These are phyloP conservation scores for Lepus americanus DNA, from an alignment of 2,113 vertebrate species.

Conservation along the genomic window DNA sequence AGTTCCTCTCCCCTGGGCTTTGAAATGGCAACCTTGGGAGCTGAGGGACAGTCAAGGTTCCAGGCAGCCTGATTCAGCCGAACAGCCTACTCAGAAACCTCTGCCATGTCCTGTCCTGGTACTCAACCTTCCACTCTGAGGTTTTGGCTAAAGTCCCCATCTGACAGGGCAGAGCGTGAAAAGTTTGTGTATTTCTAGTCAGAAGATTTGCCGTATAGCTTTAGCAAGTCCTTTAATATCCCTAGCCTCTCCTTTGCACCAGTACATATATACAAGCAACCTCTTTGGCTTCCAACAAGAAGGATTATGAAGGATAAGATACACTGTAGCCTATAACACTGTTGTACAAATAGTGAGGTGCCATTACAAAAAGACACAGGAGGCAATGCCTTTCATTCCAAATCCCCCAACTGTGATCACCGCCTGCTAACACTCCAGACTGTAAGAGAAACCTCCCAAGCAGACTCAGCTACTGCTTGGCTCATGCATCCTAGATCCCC, in stretches of 20 bases:
- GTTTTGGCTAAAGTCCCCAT: not conserved
- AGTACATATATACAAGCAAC: not conserved
- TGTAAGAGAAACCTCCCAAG: not conserved
- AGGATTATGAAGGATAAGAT: not conserved
- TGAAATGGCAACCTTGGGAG: not conserved
- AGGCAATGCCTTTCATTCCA: not conserved
- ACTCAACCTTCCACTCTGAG: not conserved
- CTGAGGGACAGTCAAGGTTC: not conserved
- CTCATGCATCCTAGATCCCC: rapidly evolving
- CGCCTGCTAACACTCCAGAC: not conserved
- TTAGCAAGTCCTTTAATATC: not conserved
- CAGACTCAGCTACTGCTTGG: not conserved
- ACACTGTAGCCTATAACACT: not conserved
- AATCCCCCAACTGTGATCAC: not conserved
- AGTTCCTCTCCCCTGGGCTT: not conserved
- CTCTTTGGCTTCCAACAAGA: not conserved
- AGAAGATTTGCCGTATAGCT: not conserved
- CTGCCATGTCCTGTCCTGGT: not conserved
- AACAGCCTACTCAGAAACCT: not conserved
- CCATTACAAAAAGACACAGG: not conserved
- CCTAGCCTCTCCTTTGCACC: not conserved
- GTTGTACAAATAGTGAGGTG: not conserved
- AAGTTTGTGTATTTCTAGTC: not conserved
- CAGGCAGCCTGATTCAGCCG: not conserved
- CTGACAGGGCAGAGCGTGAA: not conserved